Conservation (phyloP, 2,113 vertebrate species). For the Bubo scandiacus region DNA sequence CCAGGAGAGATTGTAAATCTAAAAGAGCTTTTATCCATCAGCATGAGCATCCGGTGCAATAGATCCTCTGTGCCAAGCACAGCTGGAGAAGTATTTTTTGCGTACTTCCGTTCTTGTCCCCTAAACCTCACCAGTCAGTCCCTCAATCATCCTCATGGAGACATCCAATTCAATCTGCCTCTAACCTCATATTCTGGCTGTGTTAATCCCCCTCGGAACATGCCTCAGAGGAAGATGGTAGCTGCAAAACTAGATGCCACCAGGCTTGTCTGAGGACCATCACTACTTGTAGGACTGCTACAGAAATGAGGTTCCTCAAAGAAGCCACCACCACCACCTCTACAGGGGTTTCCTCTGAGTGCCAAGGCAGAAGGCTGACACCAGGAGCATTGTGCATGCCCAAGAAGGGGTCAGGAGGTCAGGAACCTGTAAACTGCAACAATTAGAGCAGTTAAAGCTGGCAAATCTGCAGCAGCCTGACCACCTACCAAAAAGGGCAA, state of each 20-base stretch:
- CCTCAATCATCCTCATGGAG: not conserved
- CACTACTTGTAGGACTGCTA: not conserved
- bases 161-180: not conserved
- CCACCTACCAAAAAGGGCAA: not conserved
- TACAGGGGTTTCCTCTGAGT: rapidly evolving
- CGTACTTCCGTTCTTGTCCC: not conserved
- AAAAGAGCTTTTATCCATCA: not conserved
- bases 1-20: not conserved
- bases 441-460: not conserved
- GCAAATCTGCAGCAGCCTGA: not conserved
- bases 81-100: not conserved
- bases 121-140: not conserved
- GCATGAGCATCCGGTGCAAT: not conserved
- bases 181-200: not conserved
- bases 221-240: not conserved
- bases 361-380: not conserved
- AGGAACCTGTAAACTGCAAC: not conserved
- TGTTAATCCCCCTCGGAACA: not conserved
- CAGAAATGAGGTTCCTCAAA: not conserved
- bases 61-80: not conserved
- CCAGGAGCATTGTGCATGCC: not conserved
- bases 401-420: not conserved
- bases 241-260: not conserved
- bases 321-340: not conserved
- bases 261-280: not conserved